Percentiles rank a stretch among this genome's conserved stretches.
Conservation (phyloP, 2,113 vertebrate species). For the Ceyx melanurus region DNA sequence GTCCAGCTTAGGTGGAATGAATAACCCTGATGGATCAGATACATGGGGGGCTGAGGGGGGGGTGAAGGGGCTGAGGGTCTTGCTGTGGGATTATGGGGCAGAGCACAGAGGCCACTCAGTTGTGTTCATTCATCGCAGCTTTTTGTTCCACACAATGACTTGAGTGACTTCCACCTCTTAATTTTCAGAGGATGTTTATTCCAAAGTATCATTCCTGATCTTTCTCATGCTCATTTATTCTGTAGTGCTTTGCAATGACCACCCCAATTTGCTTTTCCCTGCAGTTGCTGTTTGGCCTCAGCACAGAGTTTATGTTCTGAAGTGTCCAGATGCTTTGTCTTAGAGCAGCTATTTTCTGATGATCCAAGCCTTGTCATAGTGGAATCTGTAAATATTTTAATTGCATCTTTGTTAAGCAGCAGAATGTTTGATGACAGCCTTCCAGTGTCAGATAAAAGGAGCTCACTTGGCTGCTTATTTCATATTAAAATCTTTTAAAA, state of each 20-base stretch:
- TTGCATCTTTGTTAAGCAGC: neutral
- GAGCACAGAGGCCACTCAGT: neutral
- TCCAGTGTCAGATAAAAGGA: neutral
- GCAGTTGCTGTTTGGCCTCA: neutral
- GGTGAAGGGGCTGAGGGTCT: neutral
- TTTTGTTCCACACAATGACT: neutral
- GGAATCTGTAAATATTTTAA: constrained; percentile 28
- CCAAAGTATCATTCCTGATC: neutral
- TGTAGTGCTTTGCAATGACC: neutral
- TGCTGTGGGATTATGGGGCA: neutral
- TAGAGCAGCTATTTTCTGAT: neutral
- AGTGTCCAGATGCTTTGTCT: constrained; percentile 24
- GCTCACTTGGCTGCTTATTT: neutral
- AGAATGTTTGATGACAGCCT: neutral
- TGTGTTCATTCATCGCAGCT: neutral
- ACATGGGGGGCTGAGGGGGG: too few relatives aligned
- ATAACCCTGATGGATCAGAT: too few relatives aligned
- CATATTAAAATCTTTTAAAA: neutral
- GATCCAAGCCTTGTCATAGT: neutral
- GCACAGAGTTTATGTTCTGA: neutral
- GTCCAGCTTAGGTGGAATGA: too few relatives aligned
- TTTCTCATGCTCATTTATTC: neutral
- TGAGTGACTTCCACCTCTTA: neutral
- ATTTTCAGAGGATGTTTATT: constrained; percentile 27
- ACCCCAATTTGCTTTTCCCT: neutral